Base-by-base conservation (phyloP, 2,888 invertebrate genomes). In the Harpalus rufipes region DNA sequence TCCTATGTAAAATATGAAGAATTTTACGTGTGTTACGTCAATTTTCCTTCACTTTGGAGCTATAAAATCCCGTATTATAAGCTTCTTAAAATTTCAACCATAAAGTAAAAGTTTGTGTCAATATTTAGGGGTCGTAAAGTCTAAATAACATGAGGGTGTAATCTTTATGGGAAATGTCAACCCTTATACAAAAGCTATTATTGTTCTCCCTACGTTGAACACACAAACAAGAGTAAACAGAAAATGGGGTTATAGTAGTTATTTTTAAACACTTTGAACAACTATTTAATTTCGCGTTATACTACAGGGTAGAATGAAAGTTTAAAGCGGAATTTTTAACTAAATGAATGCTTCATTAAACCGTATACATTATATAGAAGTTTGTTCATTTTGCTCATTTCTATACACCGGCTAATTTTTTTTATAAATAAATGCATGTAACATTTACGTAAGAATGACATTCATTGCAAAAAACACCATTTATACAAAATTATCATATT, bases 101-200 rank as follows among this genome's bases (percentile, higher is more conserved):
- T 51, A 51, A 51, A 51, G 44, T 51, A 51, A 51, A 51, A 51
- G 44, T 51, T 51, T 51, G 44, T 51, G 44, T 51, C 44, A 51
- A 51, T 51, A 51, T 51, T 51, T 51, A 51, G 10, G 12, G 10
- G 12, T 10, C 44, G 44, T 51, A 51, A 51, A 51, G 44, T 51
- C 44, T 51, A 51, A 51, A 51, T 51, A 51, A 51, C 12, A 51
- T 51, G 44, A 51, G 44, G 44, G 44, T 51, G 44, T 51, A 51
- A 51, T 51, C 44, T 51, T 51, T 51, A 51, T 51, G 44, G 5
- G 44, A 51, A 12, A 12, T 12, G 12, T 51, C 44, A 10, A 51
- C 44, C 44, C 44, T 12, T 51, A 51, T 12, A 51, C 10, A 51
- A 51, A 0, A 51, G 44, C 44, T 51, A 51, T 51, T 51, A 51